Conservation (phyloP, 2,113 vertebrate genomes). For the Saccopteryx bilineata region DNA sequence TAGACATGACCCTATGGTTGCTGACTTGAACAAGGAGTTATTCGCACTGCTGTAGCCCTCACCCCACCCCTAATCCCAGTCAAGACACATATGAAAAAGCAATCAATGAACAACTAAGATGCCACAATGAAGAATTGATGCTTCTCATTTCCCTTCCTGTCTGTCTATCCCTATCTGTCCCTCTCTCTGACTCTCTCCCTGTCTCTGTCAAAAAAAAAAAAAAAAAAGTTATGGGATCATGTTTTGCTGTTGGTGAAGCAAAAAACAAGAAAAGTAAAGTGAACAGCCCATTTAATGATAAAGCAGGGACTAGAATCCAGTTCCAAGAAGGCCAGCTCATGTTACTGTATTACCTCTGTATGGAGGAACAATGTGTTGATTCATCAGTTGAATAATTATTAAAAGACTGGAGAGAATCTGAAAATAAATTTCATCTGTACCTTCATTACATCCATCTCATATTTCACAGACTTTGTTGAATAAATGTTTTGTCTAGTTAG, state of each 20-base stretch:
- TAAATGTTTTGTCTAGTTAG: conserved; percentile 71
- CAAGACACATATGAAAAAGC: no score
- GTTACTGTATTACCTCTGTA: conserved; percentile 36
- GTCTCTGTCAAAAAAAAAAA: no score
- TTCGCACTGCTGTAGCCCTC: no score
- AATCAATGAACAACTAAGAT: no score
- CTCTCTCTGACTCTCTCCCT: no score
- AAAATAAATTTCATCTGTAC: conserved; percentile 66
- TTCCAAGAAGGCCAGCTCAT: conserved; percentile 25
- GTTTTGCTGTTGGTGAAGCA: conserved; percentile 44
- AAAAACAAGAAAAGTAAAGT: conserved; percentile 52
- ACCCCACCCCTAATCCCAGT: no score
- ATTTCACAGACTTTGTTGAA: conserved; percentile 59
- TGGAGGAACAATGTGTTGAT: background rate
- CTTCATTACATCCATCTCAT: conserved; percentile 73
- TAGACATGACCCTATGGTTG: no score
- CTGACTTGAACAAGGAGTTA: no score
- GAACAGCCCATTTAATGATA: conserved; percentile 26
- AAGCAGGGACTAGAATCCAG: conserved; percentile 18
- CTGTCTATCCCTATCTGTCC: no score
- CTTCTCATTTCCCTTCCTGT: no score
- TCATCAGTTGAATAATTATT: conserved; percentile 38
- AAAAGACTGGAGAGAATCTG: conserved; percentile 55
- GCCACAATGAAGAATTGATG: no score
- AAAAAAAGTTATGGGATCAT: conserved; percentile 49